Evolutionary conservation across 2,113 vertebrate genomes (phyloP).

Genomic region (Equus przewalskii): DNA sequence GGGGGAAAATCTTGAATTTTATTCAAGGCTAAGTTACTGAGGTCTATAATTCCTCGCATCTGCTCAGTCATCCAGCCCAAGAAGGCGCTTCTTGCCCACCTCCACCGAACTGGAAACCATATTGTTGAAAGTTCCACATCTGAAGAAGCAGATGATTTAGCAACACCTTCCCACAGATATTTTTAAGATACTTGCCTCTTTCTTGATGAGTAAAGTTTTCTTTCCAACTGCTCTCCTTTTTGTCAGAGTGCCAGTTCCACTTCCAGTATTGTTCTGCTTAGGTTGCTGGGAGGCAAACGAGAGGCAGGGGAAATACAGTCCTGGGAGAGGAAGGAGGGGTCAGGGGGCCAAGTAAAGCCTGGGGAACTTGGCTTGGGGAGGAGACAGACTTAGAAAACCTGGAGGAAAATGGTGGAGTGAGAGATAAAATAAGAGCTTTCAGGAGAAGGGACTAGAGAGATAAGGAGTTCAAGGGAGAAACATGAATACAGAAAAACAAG

Average conservation of each 20-base stretch:
- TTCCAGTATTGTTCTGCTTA: slow-evolving; percentile 85
- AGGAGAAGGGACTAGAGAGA: slow-evolving; percentile 83
- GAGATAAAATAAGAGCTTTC: slow-evolving; percentile 87
- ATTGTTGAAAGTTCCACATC: slow-evolving; percentile 83
- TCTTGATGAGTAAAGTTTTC: slow-evolving; percentile 87
- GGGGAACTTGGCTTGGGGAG: slow-evolving; percentile 77
- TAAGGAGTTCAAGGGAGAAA: slow-evolving; percentile 85
- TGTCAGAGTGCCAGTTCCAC: slow-evolving; percentile 87
- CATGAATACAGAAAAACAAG: slow-evolving; percentile 83
- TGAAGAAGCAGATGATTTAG: slow-evolving; percentile 88
- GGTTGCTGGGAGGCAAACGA: slow-evolving; percentile 86
- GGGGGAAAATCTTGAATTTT: slow-evolving; percentile 46
- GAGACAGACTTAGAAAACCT: slow-evolving; percentile 82
- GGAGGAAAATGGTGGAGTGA: slow-evolving; percentile 82
- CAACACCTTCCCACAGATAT: slow-evolving; percentile 85
- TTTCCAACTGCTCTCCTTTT: slow-evolving; percentile 87
- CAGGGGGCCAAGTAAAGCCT: slow-evolving; percentile 84
- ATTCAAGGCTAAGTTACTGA: slow-evolving; percentile 79
- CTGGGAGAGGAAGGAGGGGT: slow-evolving; percentile 86
- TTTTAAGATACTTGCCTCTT: slow-evolving; percentile 78
- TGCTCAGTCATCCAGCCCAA: slow-evolving; percentile 78
- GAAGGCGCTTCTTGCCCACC: slow-evolving; percentile 79
- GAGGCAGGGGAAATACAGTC: slow-evolving; percentile 73
- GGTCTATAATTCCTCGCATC: slow-evolving; percentile 83
- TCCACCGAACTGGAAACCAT: slow-evolving; percentile 76